phyloP scores from a whole-genome alignment of 2,888 invertebrate genomes.

The Ferdinandea cuprea region DNA sequence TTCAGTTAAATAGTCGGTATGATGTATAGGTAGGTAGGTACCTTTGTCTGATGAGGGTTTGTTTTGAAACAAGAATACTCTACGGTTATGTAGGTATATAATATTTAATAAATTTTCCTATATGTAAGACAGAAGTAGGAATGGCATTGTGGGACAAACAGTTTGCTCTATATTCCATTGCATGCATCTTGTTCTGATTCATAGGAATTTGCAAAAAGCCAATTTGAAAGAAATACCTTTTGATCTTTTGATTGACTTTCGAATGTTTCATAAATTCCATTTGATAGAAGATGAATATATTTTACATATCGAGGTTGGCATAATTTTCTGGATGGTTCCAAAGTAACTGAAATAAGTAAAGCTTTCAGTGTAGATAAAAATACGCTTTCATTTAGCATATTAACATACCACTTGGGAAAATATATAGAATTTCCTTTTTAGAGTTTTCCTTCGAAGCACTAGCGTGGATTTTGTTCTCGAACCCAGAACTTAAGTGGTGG shows the following conservation, averaged over 20 bases:
- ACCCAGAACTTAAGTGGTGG: background rate
- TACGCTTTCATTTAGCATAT: background rate
- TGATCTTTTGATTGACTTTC: background rate
- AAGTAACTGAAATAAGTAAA: conserved; percentile 25
- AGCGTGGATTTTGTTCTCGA: conserved; percentile 44
- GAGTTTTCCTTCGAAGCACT: conserved; percentile 31
- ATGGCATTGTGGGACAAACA: no score
- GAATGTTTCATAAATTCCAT: background rate
- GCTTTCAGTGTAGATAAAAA: background rate
- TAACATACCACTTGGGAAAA: conserved; percentile 54
- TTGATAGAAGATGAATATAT: conserved; percentile 3
- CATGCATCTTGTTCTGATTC: background rate
- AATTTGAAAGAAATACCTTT: background rate
- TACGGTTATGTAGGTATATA: background rate
- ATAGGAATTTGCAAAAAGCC: conserved; percentile 16
- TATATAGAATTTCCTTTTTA: conserved; percentile 45
- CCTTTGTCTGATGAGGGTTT: background rate
- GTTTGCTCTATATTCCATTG: background rate
- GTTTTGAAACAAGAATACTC: background rate
- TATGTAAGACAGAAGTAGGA: no score
- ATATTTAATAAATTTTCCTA: no score
- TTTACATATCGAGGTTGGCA: background rate
- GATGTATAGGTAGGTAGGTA: background rate
- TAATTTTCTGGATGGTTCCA: conserved; percentile 3
- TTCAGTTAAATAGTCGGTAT: no score